Base-by-base conservation (phyloP, 2,113 vertebrate genomes). In the Vanacampus margaritifer region DNA sequence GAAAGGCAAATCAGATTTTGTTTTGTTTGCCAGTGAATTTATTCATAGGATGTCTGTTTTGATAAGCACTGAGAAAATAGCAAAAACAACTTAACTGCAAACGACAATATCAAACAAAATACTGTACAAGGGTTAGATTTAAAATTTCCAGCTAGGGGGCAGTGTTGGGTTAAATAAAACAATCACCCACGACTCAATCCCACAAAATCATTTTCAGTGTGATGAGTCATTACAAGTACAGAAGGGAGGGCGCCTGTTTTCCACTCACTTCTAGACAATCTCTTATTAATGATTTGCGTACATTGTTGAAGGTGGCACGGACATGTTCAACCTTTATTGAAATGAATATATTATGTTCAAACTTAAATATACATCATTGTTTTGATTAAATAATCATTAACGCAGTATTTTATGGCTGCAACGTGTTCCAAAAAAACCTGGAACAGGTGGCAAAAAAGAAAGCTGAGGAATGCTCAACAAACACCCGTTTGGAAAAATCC, bases 121-220 rank as follows among this genome's bases (percentile, higher is more conserved):
- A 23, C 1, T 23, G 9, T 19, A 46, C 48, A 23, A 23, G 9
- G 9, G 8, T 3, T 0, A 9, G 0, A 51, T 51, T 19, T 7
- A 21, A 26, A 1, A 14, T 6, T 17, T 68, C 79, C 87, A 80
- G 72, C 71, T 10, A 90, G 89, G 81, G 86, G 84, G 79, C 86
- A 84, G 81, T 81, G 64, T 73, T 56, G 8, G 17, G 0, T 43
- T 61, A 73, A 57, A 36, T n/a, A 50, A 0, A 13, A 6, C 37
- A 35, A 14, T 11, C 7, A 54, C 1, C 43, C 39, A 3, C 21
- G 60, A 65, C 48, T 69, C 26, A 58, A 6, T 72, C 41, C 45
- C 2, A 48, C 64, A n/a, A n/a, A 45, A 79, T 81, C 46, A 63
- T 63, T 73, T 71, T 83, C 80, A 70, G 62, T 80, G 67, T 80